A percentile compares a stretch with the other conserved stretches of the same genome.
Evolutionary conservation across 2,888 invertebrate genomes (phyloP).

Genomic region (Synergus gifuensis): DNA sequence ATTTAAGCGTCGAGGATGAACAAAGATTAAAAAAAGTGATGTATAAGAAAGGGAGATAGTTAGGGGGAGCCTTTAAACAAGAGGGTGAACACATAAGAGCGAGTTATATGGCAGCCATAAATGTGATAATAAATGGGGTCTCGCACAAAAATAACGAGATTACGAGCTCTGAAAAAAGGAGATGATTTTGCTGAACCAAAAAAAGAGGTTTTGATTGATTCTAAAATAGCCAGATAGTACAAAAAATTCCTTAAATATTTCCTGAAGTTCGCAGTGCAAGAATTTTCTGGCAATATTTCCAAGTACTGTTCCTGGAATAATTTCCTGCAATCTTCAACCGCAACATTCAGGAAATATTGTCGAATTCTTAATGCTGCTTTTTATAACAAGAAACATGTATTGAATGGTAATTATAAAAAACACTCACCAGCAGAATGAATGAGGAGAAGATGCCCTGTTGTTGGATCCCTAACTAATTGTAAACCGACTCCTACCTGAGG

Average conservation of each 20-base stretch:
- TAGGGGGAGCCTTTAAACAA: conserved; percentile 47
- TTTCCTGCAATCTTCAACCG: too few species aligned
- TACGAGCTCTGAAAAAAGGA: conserved; percentile 43
- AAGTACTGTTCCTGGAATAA: too few species aligned
- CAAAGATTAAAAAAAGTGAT: conserved; percentile 46
- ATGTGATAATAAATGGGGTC: conserved; percentile 57
- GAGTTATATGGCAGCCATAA: conserved; percentile 55
- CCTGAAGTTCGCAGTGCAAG: too few species aligned
- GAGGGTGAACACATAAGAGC: conserved; percentile 49
- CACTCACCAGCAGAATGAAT: conserved; percentile 84
- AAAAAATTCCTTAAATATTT: too few species aligned
- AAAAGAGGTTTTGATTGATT: background rate
- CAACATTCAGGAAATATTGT: too few species aligned
- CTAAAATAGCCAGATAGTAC: background rate
- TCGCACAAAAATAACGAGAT: conserved; percentile 49
- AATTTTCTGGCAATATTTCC: too few species aligned
- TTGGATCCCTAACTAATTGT: conserved; percentile 88
- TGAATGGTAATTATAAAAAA: conserved; percentile 34
- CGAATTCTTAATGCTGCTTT: too few species aligned
- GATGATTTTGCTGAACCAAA: background rate
- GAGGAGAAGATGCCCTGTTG: conserved; percentile 89
- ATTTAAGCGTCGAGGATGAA: conserved; percentile 15
- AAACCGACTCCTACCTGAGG: conserved; percentile 74
- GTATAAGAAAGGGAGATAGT: conserved; percentile 47
- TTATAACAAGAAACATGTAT: too few species aligned